Evolutionary conservation across 1,140 invertebrate genomes (phyloP), one percentile per base, ranked within the genome.

Genomic region (Tenebrio molitor): DNA sequence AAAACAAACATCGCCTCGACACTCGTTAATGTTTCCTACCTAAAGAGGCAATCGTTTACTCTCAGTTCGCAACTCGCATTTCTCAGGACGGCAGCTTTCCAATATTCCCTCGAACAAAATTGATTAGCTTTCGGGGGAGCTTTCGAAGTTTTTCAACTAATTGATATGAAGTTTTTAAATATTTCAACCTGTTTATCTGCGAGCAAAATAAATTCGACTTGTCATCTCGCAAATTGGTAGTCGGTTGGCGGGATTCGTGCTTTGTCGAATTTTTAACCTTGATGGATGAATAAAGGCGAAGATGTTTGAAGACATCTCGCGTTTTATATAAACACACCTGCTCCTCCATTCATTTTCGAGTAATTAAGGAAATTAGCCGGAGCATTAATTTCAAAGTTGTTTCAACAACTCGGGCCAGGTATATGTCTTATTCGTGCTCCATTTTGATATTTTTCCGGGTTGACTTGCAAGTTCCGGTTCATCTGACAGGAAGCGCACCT

Each of bases 111-210:
- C 44, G 44, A 50, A 50, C 44, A 50, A 50, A 50, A 50, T 50
- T 50, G 44, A 50, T 50, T 50, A 21, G 44, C 44, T 50, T 50
- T 50, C 44, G 44, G 44, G 4, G 44, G 17, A 50, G 44, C 44
- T 50, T 50, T 50, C 6, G 23, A 58, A 58, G n/a, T 58, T 58
- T 58, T 58, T 58, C 50, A 58, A 58, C 50, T 58, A 58, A 58
- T 58, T 58, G 50, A 58, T 58, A 58, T 58, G 50, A 58, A 58
- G 50, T 58, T 58, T 58, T 58, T 58, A 58, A 58, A 58, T 58
- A 58, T 58, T 58, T 58, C 50, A 58, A 29, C 50, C 21, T 58
- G 50, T 58, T 58, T 58, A 58, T 58, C 50, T 58, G 50, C 8
- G 19, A 29, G 6, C 14, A n/a, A 29, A 33, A 58, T 58, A 58